Base-by-base conservation (phyloP, 2,797 vertebrate genomes). In the Tadarida brasiliensis region DNA sequence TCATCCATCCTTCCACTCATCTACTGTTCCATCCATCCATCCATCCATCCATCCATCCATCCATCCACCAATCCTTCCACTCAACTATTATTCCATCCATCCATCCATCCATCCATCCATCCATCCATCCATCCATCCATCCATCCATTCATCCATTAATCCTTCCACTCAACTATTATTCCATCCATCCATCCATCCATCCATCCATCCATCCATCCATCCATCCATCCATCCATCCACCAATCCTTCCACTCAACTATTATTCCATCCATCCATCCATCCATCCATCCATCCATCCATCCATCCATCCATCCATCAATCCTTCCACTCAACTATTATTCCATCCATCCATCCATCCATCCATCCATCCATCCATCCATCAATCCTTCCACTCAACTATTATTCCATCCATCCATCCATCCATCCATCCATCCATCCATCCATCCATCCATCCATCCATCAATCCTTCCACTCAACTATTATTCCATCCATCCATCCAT, bases 31-130 rank as follows among this genome's bases (percentile, higher is more conserved):
- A 12, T 17, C 61, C 20, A 10, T 47, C 20, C 28, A 26, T 56
- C 24, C 30, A 12, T 17, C 15, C 22, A n/a, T 24, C 47, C n/a
- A 30, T 8, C 63, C 49, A 11, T 6, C 15, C 20, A 11, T 5
- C 33, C 30, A 26, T 15, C 15, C 5, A 16, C 3, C 22, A 17
- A 20, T 20, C 68, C 8, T 47, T 15, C 54, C 61, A 3, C 2
- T 20, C 4, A 2, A 4, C 20, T 7, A 14, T 6, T 33, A 9
- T 0, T 24, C 33, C 5, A 11, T 9, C 24, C 5, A 26, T 8
- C 17, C 3, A 9, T 6, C 10, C 26, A 9, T 14, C n/a, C 16
- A 15, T 16, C 56, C 39, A 63, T 6, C 28, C 15, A 28, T 26
- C 47, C 47, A 49, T 49, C 47, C 28, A 26, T 5, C 22, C 35